Evolutionary conservation across 2,797 vertebrate genomes (phyloP).

Genomic region (Ibycter americanus): DNA sequence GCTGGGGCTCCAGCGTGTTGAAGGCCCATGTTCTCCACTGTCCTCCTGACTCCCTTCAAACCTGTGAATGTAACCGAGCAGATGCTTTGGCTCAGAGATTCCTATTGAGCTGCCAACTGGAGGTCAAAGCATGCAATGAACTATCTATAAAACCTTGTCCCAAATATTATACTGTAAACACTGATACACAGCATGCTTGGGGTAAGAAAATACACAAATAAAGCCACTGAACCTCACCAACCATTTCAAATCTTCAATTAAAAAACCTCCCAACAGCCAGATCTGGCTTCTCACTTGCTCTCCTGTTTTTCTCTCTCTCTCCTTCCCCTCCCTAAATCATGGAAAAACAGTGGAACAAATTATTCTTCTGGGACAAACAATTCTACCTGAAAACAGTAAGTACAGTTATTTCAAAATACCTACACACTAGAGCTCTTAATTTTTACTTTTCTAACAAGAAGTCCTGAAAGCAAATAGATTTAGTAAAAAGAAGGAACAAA

Average conservation of each 20-base stretch:
- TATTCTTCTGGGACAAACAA: neutral
- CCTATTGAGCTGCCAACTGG: neutral
- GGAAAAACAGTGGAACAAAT: neutral
- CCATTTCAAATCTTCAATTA: neutral
- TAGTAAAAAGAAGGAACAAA: neutral
- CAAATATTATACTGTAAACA: neutral
- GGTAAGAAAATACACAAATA: neutral
- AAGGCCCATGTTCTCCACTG: neutral
- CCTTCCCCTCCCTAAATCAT: neutral
- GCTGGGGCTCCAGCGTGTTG: neutral
- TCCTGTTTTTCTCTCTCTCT: neutral
- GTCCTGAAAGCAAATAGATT: neutral
- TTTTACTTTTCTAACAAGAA: neutral
- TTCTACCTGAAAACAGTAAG: neutral
- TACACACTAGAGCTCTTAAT: neutral
- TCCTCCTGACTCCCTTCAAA: neutral
- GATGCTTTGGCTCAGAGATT: neutral
- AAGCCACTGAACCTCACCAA: neutral
- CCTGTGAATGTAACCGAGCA: neutral
- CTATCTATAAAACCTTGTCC: neutral
- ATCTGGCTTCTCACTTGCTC: neutral
- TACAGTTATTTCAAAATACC: neutral
- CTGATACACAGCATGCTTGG: neutral
- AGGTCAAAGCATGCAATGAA: neutral
- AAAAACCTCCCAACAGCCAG: neutral